phyloP scores from a whole-genome alignment of 2,113 vertebrate species.

The Natator depressus region DNA sequence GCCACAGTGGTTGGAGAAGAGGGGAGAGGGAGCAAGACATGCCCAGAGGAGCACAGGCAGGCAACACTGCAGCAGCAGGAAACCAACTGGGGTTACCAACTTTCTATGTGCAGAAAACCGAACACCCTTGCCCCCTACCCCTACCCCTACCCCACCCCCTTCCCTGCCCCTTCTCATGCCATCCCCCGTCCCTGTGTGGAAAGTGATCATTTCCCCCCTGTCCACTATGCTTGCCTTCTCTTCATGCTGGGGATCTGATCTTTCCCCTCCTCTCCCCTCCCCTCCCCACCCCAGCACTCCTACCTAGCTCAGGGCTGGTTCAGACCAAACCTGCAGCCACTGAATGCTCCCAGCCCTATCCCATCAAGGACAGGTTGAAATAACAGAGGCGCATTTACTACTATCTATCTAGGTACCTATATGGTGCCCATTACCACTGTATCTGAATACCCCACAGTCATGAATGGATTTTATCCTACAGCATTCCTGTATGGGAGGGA shows the following conservation, averaged over 20 bases:
- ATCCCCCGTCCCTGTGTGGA: too few relatives aligned
- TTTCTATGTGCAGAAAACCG: too few relatives aligned
- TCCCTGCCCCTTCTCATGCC: too few relatives aligned
- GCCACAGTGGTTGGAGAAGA: not conserved
- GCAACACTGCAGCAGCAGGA: not conserved
- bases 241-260: not conserved
- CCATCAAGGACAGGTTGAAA: not conserved
- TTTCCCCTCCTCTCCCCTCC: accelerated
- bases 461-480: not conserved
- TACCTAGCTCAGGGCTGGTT: not conserved
- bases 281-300: not conserved
- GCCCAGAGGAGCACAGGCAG: not conserved
- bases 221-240: not conserved
- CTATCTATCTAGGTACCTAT: not conserved
- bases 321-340: not conserved
- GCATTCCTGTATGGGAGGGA: not conserved
- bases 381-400: not conserved
- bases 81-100: not conserved
- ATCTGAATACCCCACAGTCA: not conserved
- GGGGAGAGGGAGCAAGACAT: not conserved
- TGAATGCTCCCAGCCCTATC: not conserved
- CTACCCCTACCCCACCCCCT: too few relatives aligned
- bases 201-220: not conserved
- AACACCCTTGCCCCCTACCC: too few relatives aligned
- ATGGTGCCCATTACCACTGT: not conserved